A percentile compares a stretch with the other conserved stretches of the same genome.
Conservation (phyloP, 2,888 invertebrate genomes). For the Toxonevra muliebris region DNA sequence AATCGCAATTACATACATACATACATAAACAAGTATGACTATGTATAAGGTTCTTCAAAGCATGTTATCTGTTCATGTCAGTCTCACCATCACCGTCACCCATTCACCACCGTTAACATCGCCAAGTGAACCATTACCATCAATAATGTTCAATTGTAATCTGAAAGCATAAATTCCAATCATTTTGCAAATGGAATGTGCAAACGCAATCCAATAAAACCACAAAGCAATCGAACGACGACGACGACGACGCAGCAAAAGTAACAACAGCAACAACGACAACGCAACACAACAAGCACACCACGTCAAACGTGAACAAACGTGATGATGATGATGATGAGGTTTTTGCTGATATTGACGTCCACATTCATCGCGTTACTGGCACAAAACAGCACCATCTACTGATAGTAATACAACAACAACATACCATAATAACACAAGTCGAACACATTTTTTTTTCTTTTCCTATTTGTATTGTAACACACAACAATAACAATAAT, state of each 20-base stretch:
- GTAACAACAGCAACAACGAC: neutral
- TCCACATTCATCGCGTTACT: too few species aligned
- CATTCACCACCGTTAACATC: neutral
- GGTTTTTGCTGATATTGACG: too few species aligned
- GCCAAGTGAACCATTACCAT: slow-evolving; percentile 20
- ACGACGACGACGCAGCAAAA: slow-evolving; percentile 1
- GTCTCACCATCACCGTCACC: neutral
- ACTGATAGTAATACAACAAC: neutral
- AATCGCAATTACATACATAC: too few species aligned
- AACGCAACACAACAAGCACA: neutral
- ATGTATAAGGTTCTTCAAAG: too few species aligned
- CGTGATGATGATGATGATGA: slow-evolving; percentile 2
- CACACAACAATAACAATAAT: neutral
- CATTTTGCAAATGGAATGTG: slow-evolving; percentile 58
- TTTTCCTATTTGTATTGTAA: neutral
- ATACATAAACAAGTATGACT: too few species aligned
- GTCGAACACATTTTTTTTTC: neutral
- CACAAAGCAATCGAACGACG: slow-evolving; percentile 39
- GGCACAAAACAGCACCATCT: neutral
- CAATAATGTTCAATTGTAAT: slow-evolving; percentile 39
- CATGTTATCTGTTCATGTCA: too few species aligned
- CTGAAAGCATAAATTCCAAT: slow-evolving; percentile 58
- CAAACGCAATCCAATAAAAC: slow-evolving; percentile 57
- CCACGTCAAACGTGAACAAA: too few species aligned
- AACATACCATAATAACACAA: neutral